phyloP scores from a whole-genome alignment of 2,113 vertebrate species.

The Gadus chalcogrammus region DNA sequence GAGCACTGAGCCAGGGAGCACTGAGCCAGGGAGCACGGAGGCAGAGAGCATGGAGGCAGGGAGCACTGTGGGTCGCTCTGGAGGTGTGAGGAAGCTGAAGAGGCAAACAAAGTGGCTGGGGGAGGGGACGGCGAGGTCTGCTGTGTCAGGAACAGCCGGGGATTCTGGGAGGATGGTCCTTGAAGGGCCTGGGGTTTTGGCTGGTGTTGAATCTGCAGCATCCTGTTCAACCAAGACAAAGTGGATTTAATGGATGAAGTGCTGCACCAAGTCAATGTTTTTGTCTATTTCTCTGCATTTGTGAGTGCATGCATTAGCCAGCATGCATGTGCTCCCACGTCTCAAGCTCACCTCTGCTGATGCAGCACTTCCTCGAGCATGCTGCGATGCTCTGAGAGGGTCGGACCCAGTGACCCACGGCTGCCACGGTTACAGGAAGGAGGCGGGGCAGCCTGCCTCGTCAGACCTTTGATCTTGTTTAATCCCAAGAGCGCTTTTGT shows the following conservation, averaged over 20 bases:
- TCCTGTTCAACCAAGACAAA: constrained; percentile 67
- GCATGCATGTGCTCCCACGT: background rate
- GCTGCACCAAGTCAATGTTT: background rate
- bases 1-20: no score
- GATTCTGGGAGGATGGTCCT: constrained; percentile 65
- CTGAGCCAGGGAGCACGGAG: background rate
- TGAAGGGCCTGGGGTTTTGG: constrained; percentile 58
- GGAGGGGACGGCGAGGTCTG: constrained; percentile 36
- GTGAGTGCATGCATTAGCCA: background rate
- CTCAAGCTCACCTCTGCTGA: constrained; percentile 82
- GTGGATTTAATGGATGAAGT: constrained; percentile 11
- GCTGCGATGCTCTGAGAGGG: constrained; percentile 72
- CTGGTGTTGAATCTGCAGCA: constrained; percentile 90
- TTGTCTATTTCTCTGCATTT: no score
- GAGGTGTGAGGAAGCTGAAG: constrained; percentile 50
- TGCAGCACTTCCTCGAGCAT: constrained; percentile 88
- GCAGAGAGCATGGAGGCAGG: constrained; percentile 46
- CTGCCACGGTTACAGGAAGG: constrained; percentile 75
- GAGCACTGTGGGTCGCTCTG: constrained; percentile 56
- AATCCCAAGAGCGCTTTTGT: constrained; percentile 91
- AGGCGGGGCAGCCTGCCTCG: constrained; percentile 81
- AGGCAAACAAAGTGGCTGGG: constrained; percentile 60
- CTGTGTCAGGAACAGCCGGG: constrained; percentile 46
- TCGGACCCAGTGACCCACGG: constrained; percentile 74
- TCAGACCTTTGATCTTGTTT: constrained; percentile 93